Conservation (phyloP, 1,140 invertebrate species). For the Dufourea novaeangliae region DNA sequence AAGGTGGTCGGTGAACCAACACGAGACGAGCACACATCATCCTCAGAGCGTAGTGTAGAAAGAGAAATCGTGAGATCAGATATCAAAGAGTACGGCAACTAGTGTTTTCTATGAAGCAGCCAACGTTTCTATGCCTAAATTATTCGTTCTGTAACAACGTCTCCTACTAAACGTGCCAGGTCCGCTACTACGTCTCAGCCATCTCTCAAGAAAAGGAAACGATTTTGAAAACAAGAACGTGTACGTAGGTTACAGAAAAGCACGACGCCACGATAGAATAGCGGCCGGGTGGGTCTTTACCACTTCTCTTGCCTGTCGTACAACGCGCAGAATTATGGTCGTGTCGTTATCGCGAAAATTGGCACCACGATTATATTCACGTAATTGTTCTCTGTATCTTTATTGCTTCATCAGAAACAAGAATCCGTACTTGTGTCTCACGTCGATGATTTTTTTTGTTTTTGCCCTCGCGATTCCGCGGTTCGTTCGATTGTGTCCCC, state of each 20-base stretch:
- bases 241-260: too few species aligned
- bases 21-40: not conserved
- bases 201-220: not conserved
- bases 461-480: too few species aligned
- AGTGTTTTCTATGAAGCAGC: constrained; percentile 27
- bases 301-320: constrained; percentile 29
- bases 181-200: constrained; percentile 16
- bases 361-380: not conserved
- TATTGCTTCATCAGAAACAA: constrained; percentile 4
- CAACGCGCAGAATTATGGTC: not conserved
- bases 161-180: constrained; percentile 21
- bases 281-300: not conserved
- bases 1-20: not conserved
- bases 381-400: not conserved
- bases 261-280: not conserved
- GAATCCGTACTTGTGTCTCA: not conserved
- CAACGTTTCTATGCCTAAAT: constrained; percentile 23
- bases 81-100: constrained; percentile 13
- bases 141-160: not conserved
- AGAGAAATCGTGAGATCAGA: constrained; percentile 24
- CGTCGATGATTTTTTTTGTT: not conserved
- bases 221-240: too few species aligned
- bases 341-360: not conserved
- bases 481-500: not conserved
- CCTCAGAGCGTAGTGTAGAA: not conserved